A percentile compares a stretch with the other conserved stretches of the same genome.
Evolutionary conservation across 2,113 vertebrate species (phyloP).

Genomic region (Melanostigma gelatinosum): DNA sequence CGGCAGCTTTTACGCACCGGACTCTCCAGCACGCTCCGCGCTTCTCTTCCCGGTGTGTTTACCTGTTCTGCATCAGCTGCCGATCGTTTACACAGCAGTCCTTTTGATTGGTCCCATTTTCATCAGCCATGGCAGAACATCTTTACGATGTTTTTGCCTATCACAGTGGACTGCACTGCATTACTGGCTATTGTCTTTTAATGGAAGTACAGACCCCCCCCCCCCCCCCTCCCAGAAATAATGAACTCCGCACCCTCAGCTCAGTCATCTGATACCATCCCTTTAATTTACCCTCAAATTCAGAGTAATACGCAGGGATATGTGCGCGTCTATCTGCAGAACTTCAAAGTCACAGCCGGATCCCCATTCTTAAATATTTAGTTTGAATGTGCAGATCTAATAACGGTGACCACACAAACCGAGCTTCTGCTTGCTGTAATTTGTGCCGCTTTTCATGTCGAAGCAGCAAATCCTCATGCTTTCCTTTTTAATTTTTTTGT

Average conservation of each 20-base stretch:
- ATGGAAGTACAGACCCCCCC: slow-evolving; percentile 1
- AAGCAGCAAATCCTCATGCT: slow-evolving; percentile 83
- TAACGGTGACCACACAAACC: slow-evolving; percentile 78
- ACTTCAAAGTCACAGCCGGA: slow-evolving; percentile 53
- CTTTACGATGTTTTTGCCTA: neutral
- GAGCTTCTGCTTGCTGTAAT: slow-evolving; percentile 79
- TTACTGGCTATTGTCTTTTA: neutral
- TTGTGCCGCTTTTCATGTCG: slow-evolving; percentile 83
- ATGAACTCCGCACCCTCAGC: slow-evolving; percentile 32
- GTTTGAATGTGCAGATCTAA: slow-evolving; percentile 77
- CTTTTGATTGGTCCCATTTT: neutral
- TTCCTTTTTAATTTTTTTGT: slow-evolving; percentile 94
- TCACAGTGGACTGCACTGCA: neutral
- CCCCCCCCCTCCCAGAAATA: neutral
- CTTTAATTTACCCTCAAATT: slow-evolving; percentile 40
- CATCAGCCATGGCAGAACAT: neutral
- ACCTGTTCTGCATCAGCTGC: slow-evolving; percentile 22
- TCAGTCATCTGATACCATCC: slow-evolving; percentile 41
- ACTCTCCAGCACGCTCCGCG: slow-evolving; percentile 9
- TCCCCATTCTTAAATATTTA: slow-evolving; percentile 40
- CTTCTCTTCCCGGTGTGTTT: neutral
- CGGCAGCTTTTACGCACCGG: slow-evolving; percentile 47
- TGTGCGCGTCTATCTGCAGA: slow-evolving; percentile 15
- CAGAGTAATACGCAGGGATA: slow-evolving; percentile 25
- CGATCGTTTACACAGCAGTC: neutral